These are phyloP conservation scores for Gryon sp. DNA, from an alignment of 1,140 invertebrate genomes.

Conservation along the genomic window DNA sequence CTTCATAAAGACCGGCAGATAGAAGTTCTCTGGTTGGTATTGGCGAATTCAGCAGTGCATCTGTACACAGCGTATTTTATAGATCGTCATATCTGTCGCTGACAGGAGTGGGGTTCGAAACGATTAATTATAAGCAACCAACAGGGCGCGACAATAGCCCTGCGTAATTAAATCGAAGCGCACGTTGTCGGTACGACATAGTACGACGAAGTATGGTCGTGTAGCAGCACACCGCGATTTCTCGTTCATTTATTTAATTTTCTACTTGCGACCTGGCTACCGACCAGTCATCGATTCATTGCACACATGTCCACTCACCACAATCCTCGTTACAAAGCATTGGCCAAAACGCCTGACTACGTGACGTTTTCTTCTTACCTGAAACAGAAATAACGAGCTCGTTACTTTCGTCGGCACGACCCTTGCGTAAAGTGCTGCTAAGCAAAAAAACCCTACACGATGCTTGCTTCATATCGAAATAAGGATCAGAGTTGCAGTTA, in stretches of 20 bases:
- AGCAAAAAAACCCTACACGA: constrained; percentile 51
- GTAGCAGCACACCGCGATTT: constrained; percentile 2
- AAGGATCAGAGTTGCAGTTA: constrained; percentile 57
- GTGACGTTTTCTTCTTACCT: constrained; percentile 70
- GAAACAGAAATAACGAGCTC: constrained; percentile 71
- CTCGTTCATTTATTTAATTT: constrained; percentile 59
- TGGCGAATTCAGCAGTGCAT: constrained; percentile 72
- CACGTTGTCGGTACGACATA: constrained; percentile 25
- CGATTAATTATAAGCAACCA: constrained; percentile 78
- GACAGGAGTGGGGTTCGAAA: constrained; percentile 72
- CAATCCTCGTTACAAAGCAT: constrained; percentile 54
- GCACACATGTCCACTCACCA: constrained; percentile 50
- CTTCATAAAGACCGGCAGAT: constrained; percentile 62
- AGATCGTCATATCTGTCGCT: constrained; percentile 77
- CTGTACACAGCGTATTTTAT: constrained; percentile 76
- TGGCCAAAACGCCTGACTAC: constrained; percentile 55
- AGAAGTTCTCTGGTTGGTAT: constrained; percentile 63
- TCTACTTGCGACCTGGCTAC: constrained; percentile 28
- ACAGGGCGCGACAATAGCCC: constrained; percentile 72
- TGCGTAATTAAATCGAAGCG: constrained; percentile 72
- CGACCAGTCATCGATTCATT: constrained; percentile 58
- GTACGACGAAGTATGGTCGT: constrained; percentile 12
- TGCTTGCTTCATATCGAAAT: constrained; percentile 60
- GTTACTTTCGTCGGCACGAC: constrained; percentile 65
- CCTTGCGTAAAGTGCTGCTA: constrained; percentile 57